Evolutionary conservation across 2,888 invertebrate genomes (phyloP), one percentile per base, ranked within the genome.

Genomic region (Ceramica pisi): DNA sequence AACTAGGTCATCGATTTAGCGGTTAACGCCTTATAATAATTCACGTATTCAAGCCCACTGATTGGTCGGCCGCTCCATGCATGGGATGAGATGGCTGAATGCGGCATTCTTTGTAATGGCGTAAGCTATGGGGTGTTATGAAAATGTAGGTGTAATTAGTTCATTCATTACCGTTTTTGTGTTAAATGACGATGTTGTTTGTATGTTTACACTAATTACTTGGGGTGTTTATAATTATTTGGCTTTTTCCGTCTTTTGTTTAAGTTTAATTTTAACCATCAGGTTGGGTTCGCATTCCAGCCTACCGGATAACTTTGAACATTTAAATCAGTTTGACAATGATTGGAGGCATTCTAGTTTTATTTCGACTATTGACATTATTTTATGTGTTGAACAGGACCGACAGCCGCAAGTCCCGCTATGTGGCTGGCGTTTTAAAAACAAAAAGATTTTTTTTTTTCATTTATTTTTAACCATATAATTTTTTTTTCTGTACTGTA

Each of bases 1-100:
- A 88, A 84, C 70, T 86, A 85, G 88, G 90, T 80, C 88, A 90
- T 91, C 88, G 90, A 90, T 89, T 89, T 86, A 84, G 84, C 82
- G 86, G 88, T 89, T 90, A 90, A 85, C 87, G 88, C 88, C 86
- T 88, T 88, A 89, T 88, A 87, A 91, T 90, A 90, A 89, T 89
- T 89, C 87, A 87, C 84, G 76, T 85, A 85, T 85, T 82, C 85
- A 78, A 76, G 76, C 78, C 41, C 80, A 73, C 82, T 85, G 87
- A 86, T 87, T 87, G 82, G 82, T 79, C 67, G 80, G 66, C 72
- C 26, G 74, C 73, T 67, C 68, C 74, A 78, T 68, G 63, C 68
- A 78, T 67, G 78, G 67, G 67, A 80, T 81, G 80, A 81, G 69
- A 78, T 26, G 67, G 69, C 67, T 68, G 50, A 62, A 75, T 57